phyloP scores from a whole-genome alignment of 2,797 vertebrate species.

The Falco biarmicus region DNA sequence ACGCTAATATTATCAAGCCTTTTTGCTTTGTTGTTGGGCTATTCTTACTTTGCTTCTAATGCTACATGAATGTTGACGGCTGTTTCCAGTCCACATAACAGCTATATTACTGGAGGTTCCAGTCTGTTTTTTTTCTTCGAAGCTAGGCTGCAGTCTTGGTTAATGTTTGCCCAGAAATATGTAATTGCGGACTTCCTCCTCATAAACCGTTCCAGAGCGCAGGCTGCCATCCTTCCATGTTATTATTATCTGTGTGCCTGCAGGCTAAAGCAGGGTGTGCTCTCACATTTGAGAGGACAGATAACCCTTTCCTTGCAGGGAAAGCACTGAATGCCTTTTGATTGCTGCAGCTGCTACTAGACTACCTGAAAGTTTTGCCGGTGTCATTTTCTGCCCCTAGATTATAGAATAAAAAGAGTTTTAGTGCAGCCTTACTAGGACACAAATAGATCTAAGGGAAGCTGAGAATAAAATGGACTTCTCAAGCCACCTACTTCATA shows the following conservation, averaged over 20 bases:
- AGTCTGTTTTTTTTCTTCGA: conserved; percentile 77
- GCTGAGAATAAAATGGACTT: not conserved
- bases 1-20: not conserved
- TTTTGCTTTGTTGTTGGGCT: not conserved
- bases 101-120: conserved; percentile 65
- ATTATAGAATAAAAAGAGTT: not conserved
- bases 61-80: conserved; percentile 2
- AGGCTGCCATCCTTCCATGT: conserved; percentile 81
- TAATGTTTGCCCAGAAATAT: conserved; percentile 93
- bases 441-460: not conserved
- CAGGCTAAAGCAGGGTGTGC: conserved; percentile 69
- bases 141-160: conserved; percentile 81
- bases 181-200: conserved; percentile 90
- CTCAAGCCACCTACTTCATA: not conserved
- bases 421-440: not conserved
- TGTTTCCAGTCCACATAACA: conserved; percentile 61
- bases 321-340: not conserved
- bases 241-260: conserved; percentile 82
- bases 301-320: conserved; percentile 70
- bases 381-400: not conserved
- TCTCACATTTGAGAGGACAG: conserved; percentile 12
- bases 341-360: not conserved
- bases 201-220: conserved; percentile 85
- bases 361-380: not conserved
- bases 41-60: conserved; percentile 29